phyloP scores from a whole-genome alignment of 1,140 invertebrate species.

The Anadara kagoshimensis region DNA sequence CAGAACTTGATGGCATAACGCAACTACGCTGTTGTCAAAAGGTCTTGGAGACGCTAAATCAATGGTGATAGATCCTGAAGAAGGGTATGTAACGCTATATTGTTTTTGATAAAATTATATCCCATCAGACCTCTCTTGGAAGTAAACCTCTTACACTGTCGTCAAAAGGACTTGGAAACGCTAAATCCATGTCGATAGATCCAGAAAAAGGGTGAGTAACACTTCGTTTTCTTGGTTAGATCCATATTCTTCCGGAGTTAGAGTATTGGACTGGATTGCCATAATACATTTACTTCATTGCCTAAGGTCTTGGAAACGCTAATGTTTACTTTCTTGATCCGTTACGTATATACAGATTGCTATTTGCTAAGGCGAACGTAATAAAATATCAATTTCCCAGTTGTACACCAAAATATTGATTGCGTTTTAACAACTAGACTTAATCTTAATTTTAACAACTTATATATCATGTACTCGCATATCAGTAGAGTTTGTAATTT shows the following conservation, averaged over 20 bases:
- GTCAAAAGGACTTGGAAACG: background rate
- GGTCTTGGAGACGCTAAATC: slow-evolving; percentile 2
- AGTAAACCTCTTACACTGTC: slow-evolving; percentile 12
- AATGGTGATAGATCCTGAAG: slow-evolving; percentile 12
- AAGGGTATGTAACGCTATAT: slow-evolving; percentile 10
- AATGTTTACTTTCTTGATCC: too few relatives aligned
- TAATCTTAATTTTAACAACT: too few relatives aligned
- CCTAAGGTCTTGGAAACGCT: too few relatives aligned
- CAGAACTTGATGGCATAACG: slow-evolving; percentile 15
- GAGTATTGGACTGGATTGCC: slow-evolving; percentile 6
- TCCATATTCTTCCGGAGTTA: slow-evolving; percentile 12
- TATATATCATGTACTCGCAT: too few relatives aligned
- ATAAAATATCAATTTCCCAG: too few relatives aligned
- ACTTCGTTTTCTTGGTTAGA: slow-evolving; percentile 22
- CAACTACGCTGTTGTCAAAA: slow-evolving; percentile 11
- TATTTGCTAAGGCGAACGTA: too few relatives aligned
- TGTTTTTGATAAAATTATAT: slow-evolving; percentile 24
- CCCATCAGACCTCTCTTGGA: slow-evolving; percentile 7
- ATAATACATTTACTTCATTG: too few relatives aligned
- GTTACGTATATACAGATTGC: too few relatives aligned
- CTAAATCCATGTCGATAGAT: slow-evolving; percentile 19
- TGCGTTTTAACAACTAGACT: too few relatives aligned
- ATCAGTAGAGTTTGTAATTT: too few relatives aligned
- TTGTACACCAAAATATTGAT: too few relatives aligned
- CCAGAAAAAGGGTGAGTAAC: slow-evolving; percentile 14